Evolutionary conservation across 2,113 vertebrate species (phyloP).

Genomic region (Charadrius vociferus): DNA sequence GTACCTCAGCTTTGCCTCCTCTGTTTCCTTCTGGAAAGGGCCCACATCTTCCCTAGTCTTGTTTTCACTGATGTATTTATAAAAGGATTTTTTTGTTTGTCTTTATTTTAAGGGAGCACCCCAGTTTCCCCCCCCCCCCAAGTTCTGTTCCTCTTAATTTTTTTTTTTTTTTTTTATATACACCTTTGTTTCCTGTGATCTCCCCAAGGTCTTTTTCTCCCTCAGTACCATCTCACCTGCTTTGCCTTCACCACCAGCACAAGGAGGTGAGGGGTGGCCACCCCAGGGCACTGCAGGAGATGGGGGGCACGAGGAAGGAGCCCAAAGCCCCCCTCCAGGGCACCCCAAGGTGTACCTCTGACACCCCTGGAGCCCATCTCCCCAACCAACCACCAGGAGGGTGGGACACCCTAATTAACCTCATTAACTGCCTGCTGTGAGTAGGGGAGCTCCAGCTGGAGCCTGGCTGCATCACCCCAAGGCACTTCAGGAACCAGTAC

Average conservation of each 20-base stretch:
- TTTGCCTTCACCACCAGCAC: neutral
- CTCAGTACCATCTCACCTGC: neutral
- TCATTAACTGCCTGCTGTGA: neutral
- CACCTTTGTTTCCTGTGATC: neutral
- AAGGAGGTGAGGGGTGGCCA: neutral
- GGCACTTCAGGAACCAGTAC: neutral
- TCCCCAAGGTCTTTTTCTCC: neutral
- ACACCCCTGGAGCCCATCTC: fast-evolving
- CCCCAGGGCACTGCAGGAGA: no score
- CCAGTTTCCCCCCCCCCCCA: no score
- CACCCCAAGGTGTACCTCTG: no score
- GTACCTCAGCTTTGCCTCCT: no score
- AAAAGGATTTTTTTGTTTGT: no score
- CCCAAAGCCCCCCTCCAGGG: no score
- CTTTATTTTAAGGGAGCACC: no score
- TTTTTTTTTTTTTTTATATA: neutral
- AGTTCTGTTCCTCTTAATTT: neutral
- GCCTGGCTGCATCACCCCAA: neutral
- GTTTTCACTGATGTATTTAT: no score
- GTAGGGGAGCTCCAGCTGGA: neutral
- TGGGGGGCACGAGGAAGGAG: fast-evolving
- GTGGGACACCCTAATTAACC: fast-evolving
- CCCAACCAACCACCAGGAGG: fast-evolving
- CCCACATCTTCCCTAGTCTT: no score
- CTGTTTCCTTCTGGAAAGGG: no score